phyloP scores from a whole-genome alignment of 2,113 vertebrate species.

The Bucco capensis region DNA sequence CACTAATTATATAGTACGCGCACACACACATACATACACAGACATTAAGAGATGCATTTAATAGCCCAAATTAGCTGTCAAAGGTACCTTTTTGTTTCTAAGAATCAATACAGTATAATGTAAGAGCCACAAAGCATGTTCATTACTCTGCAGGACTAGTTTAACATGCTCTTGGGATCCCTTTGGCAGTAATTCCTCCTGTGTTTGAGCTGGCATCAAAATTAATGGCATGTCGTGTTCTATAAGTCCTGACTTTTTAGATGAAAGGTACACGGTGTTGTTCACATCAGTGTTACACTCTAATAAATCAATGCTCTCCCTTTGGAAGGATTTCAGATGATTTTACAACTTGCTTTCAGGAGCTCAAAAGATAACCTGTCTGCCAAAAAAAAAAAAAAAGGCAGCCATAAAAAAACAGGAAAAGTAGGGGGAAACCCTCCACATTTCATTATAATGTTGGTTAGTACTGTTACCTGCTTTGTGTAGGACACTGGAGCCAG shows the following conservation, averaged over 20 bases:
- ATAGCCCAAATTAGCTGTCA: not conserved
- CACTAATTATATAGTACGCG: not conserved
- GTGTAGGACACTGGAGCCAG: not conserved
- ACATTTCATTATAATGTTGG: not conserved
- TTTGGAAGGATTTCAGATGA: not conserved
- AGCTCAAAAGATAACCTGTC: not conserved
- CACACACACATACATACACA: not conserved
- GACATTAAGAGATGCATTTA: not conserved
- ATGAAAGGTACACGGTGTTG: slow-evolving; percentile 61
- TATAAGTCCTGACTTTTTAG: slow-evolving; percentile 48
- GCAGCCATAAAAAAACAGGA: not conserved
- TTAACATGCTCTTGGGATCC: slow-evolving; percentile 36
- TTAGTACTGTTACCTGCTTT: not conserved
- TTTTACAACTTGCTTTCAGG: not conserved
- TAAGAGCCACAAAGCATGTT: slow-evolving; percentile 1
- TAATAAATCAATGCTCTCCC: slow-evolving; percentile 59
- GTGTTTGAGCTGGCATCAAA: slow-evolving; percentile 42
- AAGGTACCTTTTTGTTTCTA: not conserved
- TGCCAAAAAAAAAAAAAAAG: not conserved
- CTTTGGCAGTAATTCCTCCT: slow-evolving; percentile 49
- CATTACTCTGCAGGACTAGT: slow-evolving; percentile 35
- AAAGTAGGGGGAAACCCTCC: not conserved
- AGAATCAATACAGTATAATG: slow-evolving; percentile 15
- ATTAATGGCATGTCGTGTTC: slow-evolving; percentile 62
- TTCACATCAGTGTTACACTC: slow-evolving; percentile 14